Evolutionary conservation across 2,797 vertebrate genomes (phyloP).

Genomic region (Arremon brunneinucha): DNA sequence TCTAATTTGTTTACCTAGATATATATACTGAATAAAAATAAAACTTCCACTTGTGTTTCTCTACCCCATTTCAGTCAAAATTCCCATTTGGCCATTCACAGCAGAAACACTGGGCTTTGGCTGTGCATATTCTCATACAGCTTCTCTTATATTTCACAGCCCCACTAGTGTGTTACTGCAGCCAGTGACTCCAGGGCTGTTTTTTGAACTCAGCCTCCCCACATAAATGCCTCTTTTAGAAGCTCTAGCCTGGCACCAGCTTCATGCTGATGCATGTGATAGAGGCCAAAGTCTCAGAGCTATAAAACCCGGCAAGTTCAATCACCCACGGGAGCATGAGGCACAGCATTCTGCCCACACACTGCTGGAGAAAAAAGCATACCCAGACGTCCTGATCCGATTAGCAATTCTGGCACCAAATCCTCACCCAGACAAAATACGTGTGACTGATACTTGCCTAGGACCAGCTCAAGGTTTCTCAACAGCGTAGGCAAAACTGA

Average conservation of each 20-base stretch:
- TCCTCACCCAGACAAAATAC: conserved; percentile 19
- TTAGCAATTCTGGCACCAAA: conserved; percentile 50
- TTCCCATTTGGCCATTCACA: neutral
- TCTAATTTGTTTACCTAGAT: neutral
- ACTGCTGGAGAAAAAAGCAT: conserved; percentile 2
- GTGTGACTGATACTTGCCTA: conserved; percentile 36
- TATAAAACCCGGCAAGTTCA: conserved; percentile 26
- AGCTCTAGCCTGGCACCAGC: conserved; percentile 44
- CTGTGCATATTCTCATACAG: neutral
- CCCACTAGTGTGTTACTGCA: neutral
- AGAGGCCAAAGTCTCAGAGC: conserved; percentile 46
- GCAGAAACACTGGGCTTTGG: neutral
- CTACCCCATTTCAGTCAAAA: neutral
- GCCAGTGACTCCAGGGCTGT: neutral
- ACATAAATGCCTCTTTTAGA: conserved; percentile 46
- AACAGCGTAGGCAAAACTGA: neutral
- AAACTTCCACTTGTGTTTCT: neutral
- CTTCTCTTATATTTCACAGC: neutral
- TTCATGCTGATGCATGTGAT: conserved; percentile 41
- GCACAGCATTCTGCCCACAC: conserved; percentile 26
- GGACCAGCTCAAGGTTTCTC: conserved; percentile 34
- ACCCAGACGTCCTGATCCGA: conserved; percentile 44
- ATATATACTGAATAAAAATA: neutral
- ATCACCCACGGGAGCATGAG: neutral
- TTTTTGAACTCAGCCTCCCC: neutral